phyloP scores from a whole-genome alignment of 2,888 invertebrate species.

The Drosophila meridiana region DNA sequence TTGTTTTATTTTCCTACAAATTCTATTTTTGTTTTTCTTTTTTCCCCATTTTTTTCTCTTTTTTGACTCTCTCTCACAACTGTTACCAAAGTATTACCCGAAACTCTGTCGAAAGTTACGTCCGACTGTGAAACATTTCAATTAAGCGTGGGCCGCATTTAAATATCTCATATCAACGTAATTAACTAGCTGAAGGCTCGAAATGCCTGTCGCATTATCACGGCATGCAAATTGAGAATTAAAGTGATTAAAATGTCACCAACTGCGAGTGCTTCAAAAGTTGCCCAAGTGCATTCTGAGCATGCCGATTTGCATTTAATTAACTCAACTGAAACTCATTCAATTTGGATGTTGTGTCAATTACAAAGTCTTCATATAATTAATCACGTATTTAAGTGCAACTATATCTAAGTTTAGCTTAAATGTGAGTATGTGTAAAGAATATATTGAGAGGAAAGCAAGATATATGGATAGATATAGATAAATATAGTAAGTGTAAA shows the following conservation, averaged over 20 bases:
- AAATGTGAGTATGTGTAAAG: background rate
- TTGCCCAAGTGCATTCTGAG: background rate
- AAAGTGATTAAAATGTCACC: constrained; percentile 30
- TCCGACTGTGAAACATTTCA: constrained; percentile 13
- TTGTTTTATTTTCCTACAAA: constrained; percentile 21
- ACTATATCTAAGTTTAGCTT: background rate
- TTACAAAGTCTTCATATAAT: background rate
- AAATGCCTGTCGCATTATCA: constrained; percentile 19
- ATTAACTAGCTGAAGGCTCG: constrained; percentile 23
- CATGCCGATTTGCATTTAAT: constrained; percentile 6
- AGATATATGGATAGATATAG: no score
- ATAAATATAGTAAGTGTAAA: no score
- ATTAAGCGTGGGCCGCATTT: constrained; percentile 21
- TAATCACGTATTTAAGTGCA: background rate
- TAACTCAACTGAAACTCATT: background rate
- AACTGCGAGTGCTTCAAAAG: constrained; percentile 11
- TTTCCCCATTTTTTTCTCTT: background rate
- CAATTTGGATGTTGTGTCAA: background rate
- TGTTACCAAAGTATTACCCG: constrained; percentile 24
- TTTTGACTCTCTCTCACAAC: constrained; percentile 18
- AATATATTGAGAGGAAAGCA: background rate
- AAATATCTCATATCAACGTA: constrained; percentile 29
- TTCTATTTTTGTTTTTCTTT: background rate
- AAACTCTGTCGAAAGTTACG: constrained; percentile 6
- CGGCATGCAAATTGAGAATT: constrained; percentile 31